Evolutionary conservation across 1,140 invertebrate genomes (phyloP).

Genomic region (Aphelenchoides besseyi): DNA sequence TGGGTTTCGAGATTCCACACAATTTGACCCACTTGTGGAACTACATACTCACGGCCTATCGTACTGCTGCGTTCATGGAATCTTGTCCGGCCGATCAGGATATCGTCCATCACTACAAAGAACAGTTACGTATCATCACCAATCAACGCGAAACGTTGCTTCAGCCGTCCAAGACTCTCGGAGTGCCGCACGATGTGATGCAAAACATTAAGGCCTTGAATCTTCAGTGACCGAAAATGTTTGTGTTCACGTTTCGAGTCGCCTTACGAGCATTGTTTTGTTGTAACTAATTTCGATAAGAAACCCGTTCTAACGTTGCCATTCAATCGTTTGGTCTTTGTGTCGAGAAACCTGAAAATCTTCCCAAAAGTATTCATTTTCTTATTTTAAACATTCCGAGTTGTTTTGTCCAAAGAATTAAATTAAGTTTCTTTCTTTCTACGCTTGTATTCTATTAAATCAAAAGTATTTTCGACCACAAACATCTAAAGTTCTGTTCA

Average conservation of each 20-base stretch:
- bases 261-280: neutral
- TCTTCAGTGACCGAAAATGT: no score
- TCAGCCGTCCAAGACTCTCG: constrained; percentile 58
- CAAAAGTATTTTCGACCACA: no score
- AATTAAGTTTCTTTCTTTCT: neutral
- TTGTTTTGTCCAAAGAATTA: constrained; percentile 17
- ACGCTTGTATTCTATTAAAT: no score
- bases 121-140: constrained; percentile 57
- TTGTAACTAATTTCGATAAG: neutral
- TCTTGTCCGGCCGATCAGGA: constrained; percentile 70
- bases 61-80: constrained; percentile 67
- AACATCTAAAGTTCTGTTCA: no score
- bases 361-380: constrained; percentile 19
- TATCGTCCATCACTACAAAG: constrained; percentile 62
- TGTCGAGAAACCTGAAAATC: neutral
- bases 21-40: constrained; percentile 68
- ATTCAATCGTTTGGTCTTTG: constrained; percentile 1
- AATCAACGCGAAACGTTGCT: constrained; percentile 62
- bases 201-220: constrained; percentile 53
- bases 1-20: constrained; percentile 68
- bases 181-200: constrained; percentile 46
- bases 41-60: constrained; percentile 69
- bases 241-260: no score
- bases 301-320: neutral
- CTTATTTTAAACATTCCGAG: constrained; percentile 4